Evolutionary conservation across 2,888 invertebrate species (phyloP).

Genomic region (Hydroisotoma schaefferi): DNA sequence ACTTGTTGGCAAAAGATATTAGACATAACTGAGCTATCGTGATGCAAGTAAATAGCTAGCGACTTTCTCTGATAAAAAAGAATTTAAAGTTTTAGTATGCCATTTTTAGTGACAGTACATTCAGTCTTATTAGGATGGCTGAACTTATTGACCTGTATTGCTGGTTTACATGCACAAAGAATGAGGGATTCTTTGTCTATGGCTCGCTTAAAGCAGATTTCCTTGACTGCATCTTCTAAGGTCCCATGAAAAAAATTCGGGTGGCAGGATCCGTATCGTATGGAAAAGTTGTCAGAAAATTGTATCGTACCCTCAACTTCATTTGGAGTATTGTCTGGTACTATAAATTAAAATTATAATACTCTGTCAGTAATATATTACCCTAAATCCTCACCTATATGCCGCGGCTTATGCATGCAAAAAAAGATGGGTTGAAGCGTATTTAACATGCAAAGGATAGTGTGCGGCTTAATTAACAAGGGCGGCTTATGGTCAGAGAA

Average conservation of each 20-base stretch:
- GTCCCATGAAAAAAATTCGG: conserved; percentile 89
- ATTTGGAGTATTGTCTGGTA: conserved; percentile 80
- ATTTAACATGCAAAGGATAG: too few species aligned
- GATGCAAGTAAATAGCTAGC: conserved; percentile 91
- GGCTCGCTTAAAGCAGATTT: conserved; percentile 81
- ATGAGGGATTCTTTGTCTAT: too few species aligned
- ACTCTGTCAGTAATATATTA: too few species aligned
- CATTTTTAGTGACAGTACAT: too few species aligned
- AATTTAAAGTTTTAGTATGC: too few species aligned
- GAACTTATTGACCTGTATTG: conserved; percentile 86
- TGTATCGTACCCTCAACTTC: conserved; percentile 80
- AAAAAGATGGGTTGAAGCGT: too few species aligned
- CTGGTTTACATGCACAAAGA: too few species aligned
- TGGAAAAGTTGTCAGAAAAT: conserved; percentile 79
- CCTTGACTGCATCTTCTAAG: conserved; percentile 76
- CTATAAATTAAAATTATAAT: conserved; percentile 60
- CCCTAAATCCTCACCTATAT: too few species aligned
- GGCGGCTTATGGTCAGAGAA: too few species aligned
- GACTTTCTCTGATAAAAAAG: conserved; percentile 79
- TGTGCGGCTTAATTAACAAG: too few species aligned
- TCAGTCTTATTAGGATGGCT: too few species aligned
- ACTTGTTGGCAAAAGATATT: conserved; percentile 97
- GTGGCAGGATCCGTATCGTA: conserved; percentile 79
- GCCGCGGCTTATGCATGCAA: too few species aligned
- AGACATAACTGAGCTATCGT: conserved; percentile 88